phyloP scores from a whole-genome alignment of 2,888 invertebrate species.

The Mycalesis mineus region DNA sequence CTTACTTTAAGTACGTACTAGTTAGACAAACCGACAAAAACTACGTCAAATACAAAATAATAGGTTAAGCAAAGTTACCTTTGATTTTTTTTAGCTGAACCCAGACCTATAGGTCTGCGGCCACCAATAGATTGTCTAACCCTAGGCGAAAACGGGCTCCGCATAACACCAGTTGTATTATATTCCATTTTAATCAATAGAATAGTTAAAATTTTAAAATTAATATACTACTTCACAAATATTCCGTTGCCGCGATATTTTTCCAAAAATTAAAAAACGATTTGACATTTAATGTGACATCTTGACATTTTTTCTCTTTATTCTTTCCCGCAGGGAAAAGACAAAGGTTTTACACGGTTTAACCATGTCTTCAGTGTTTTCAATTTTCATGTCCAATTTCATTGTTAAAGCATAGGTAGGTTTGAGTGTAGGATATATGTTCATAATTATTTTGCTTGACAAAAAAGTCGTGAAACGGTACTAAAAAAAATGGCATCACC shows the following conservation, averaged over 20 bases:
- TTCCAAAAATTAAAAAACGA: background rate
- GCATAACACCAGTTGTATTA: constrained; percentile 58
- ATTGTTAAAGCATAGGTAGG: too few relatives aligned
- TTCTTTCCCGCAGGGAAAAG: too few relatives aligned
- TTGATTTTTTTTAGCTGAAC: constrained; percentile 58
- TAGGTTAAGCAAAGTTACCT: constrained; percentile 40
- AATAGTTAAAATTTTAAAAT: constrained; percentile 19
- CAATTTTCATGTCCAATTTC: too few relatives aligned
- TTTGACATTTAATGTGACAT: background rate
- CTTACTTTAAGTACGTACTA: too few relatives aligned
- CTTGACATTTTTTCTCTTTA: too few relatives aligned
- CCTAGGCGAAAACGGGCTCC: constrained; percentile 68
- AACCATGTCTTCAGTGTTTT: too few relatives aligned
- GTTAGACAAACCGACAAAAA: too few relatives aligned
- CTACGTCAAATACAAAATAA: background rate
- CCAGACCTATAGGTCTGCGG: constrained; percentile 52
- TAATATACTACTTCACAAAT: constrained; percentile 4
- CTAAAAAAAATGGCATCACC: too few relatives aligned
- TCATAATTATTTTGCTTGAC: too few relatives aligned
- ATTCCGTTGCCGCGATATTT: constrained; percentile 10
- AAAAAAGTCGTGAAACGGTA: too few relatives aligned
- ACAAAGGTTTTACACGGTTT: too few relatives aligned
- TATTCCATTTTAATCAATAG: constrained; percentile 51
- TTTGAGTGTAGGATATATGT: too few relatives aligned
- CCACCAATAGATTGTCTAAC: constrained; percentile 61